Conservation (phyloP, 2,797 vertebrate species). For the Tokudaia muenninki region DNA sequence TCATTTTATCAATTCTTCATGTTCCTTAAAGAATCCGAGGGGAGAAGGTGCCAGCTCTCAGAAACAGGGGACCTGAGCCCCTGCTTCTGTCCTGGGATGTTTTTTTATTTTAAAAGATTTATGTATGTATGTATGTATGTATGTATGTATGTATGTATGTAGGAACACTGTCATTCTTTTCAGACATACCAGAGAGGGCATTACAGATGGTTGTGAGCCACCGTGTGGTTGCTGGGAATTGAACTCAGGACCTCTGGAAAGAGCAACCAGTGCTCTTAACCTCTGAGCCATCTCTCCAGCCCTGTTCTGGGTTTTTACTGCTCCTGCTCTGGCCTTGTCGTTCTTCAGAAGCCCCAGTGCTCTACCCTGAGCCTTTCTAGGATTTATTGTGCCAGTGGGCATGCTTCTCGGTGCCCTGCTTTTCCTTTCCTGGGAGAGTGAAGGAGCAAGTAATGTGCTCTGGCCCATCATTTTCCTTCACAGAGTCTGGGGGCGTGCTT, state of each 20-base stretch:
- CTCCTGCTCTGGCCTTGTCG: background rate
- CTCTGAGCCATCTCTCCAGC: too few relatives aligned
- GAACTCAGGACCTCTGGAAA: too few relatives aligned
- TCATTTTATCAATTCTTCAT: background rate
- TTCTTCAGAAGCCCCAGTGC: background rate
- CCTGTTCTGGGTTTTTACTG: background rate
- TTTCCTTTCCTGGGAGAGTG: background rate
- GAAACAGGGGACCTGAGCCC: background rate
- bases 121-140: too few relatives aligned
- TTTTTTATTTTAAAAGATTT: too few relatives aligned
- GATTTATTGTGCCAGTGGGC: background rate
- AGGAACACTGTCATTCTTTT: too few relatives aligned
- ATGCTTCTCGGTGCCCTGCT: background rate
- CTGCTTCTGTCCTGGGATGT: background rate
- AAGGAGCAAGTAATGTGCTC: background rate
- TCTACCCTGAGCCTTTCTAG: background rate
- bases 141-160: too few relatives aligned
- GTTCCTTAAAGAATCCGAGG: background rate
- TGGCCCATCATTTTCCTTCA: background rate
- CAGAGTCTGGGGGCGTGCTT: background rate
- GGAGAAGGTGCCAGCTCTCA: background rate
- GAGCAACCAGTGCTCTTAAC: too few relatives aligned
- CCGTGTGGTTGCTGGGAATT: too few relatives aligned
- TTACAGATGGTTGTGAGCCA: too few relatives aligned
- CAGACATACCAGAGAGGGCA: too few relatives aligned